These are phyloP conservation scores for Erpetoichthys calabaricus DNA, from an alignment of 2,797 vertebrate genomes.

Conservation along the genomic window DNA sequence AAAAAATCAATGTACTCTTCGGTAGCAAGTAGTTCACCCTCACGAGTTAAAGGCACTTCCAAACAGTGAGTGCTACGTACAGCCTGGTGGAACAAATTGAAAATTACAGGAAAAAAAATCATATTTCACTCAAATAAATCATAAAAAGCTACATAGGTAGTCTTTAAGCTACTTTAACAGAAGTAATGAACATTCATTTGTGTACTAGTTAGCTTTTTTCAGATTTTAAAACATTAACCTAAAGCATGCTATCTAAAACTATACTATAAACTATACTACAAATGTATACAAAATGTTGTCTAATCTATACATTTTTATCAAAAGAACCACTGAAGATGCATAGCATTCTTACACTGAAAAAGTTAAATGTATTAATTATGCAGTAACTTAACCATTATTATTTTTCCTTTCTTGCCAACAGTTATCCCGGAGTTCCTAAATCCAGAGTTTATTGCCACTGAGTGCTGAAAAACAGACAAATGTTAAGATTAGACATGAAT, in stretches of 20 bases:
- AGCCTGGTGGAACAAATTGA: conserved; percentile 34
- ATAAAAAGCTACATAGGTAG: no score
- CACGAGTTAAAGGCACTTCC: conserved; percentile 71
- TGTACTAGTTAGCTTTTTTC: neutral
- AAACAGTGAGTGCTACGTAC: conserved; percentile 80
- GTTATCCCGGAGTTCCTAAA: conserved; percentile 91
- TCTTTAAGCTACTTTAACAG: no score
- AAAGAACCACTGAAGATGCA: no score
- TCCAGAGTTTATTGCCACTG: conserved; percentile 65
- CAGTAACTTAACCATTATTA: conserved; percentile 53
- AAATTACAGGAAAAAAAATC: neutral
- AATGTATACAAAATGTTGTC: neutral
- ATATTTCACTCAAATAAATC: neutral
- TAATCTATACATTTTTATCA: neutral
- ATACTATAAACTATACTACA: neutral
- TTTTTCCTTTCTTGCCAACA: conserved; percentile 73
- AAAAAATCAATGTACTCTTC: conserved; percentile 71
- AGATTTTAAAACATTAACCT: neutral
- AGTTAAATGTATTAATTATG: neutral
- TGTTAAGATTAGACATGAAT: no score
- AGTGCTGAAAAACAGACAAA: conserved; percentile 50
- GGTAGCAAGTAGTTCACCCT: conserved; percentile 60
- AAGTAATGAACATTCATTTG: no score
- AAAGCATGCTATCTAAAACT: neutral
- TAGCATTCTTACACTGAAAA: neutral